A percentile compares a stretch with the other conserved stretches of the same genome.
These are phyloP conservation scores for Centropus bengalensis DNA, from an alignment of 2,113 vertebrate genomes.

Conservation along the genomic window DNA sequence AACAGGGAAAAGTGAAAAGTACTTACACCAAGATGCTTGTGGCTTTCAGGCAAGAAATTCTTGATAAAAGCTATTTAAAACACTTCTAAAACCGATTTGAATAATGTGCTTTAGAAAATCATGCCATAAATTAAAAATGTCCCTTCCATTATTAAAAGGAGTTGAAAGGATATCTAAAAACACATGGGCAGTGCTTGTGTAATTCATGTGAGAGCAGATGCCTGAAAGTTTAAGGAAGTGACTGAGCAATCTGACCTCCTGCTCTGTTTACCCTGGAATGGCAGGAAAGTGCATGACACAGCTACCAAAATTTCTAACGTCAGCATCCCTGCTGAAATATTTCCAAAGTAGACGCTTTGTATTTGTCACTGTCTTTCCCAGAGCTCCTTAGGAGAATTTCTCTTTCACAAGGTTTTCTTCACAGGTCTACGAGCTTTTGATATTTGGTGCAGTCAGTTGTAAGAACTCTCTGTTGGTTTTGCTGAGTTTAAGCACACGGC, in stretches of 20 bases:
- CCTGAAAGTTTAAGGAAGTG: not conserved
- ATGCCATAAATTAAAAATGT: not conserved
- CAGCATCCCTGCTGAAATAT: not conserved
- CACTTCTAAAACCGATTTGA: not conserved
- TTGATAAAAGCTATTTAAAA: not conserved
- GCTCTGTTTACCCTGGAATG: not conserved
- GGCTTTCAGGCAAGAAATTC: not conserved
- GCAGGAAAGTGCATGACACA: not conserved
- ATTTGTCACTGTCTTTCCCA: not conserved
- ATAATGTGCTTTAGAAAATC: not conserved
- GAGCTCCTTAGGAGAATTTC: not conserved
- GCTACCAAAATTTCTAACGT: not conserved
- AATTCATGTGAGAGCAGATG: not conserved
- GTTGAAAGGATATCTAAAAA: not conserved
- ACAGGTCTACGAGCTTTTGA: not conserved
- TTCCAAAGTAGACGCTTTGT: not conserved
- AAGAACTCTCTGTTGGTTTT: not conserved
- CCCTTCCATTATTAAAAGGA: not conserved
- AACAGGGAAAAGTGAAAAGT: not conserved
- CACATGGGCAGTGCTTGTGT: not conserved
- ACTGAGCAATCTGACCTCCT: not conserved
- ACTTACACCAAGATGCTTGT: not conserved
- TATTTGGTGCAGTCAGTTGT: not conserved
- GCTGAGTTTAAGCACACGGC: not conserved
- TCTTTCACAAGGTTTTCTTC: not conserved